Evolutionary conservation across 2,888 invertebrate species (phyloP), one percentile per base, ranked within the genome.

Genomic region (Caenorhabditis plicata): DNA sequence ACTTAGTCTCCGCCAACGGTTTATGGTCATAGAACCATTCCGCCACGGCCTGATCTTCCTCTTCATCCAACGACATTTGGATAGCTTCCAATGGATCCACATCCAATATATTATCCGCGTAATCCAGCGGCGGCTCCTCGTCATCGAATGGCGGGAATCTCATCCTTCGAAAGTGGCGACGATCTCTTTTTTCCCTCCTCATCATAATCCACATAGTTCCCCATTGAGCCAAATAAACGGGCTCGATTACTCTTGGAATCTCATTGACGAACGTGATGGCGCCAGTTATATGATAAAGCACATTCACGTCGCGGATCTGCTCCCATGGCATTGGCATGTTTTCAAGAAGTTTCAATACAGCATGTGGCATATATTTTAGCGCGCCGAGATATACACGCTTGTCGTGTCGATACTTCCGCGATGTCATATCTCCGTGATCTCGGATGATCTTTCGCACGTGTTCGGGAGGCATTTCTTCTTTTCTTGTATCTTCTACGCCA

Each of bases 281-380:
- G 41, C 98, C 98, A 8, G 98, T 99, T 61, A 98, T 96, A 80
- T 99, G 98, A 82, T 98, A 99, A 23, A 98, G 85, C 11, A 71
- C 94, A 84, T 92, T 91, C 0, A 95, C 94, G 83, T 98, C 98
- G 61, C 98, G 86, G 64, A 99, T 98, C 84, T 99, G 98, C 83
- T 99, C 98, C 98, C 98, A 99, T 0, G 98, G 98, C 98, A 98
- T 98, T 0, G 98, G 98, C 98, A 99, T 99, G 83, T 99, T 99
- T 83, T 99, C 98, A 56, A 99, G 83, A 1, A 99, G 86, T 81
- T 99, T 99, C 86, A 99, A 88, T 5, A 99, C 95, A 7, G 98
- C 98, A 85, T 99, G 98, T 0, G 98, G 98, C 96, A 99, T 98
- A 81, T 98, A 99, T 82, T 99, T 99, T 41, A 99, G 84, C 3